These are phyloP conservation scores for Aphis craccivora DNA, from an alignment of 1,140 invertebrate genomes.

Conservation along the genomic window DNA sequence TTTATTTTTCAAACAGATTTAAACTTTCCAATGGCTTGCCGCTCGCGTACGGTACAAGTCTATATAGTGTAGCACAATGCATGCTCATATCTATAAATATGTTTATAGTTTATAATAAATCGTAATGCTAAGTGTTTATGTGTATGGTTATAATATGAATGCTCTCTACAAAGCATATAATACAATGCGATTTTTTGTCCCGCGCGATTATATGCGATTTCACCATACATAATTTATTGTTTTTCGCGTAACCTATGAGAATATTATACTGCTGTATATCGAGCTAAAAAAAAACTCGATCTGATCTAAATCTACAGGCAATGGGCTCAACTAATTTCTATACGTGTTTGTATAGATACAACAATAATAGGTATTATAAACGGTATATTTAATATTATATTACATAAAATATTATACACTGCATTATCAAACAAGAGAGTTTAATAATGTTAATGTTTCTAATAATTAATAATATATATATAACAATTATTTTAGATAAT, in stretches of 20 bases:
- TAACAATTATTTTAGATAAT: background rate
- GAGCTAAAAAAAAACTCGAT: background rate
- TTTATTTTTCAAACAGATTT: background rate
- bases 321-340: background rate
- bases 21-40: background rate
- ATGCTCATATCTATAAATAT: background rate
- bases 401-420: background rate
- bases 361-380: background rate
- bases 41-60: background rate
- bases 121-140: too few species aligned
- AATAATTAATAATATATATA: background rate
- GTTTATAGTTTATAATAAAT: too few species aligned
- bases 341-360: background rate
- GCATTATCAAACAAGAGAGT: background rate
- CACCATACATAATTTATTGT: background rate
- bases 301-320: background rate
- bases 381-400: background rate
- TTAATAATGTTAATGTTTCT: background rate
- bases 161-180: background rate
- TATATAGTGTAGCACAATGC: background rate
- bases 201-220: background rate
- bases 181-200: background rate
- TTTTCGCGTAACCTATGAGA: background rate
- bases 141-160: background rate
- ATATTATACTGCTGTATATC: background rate